phyloP scores from a whole-genome alignment of 2,113 vertebrate species.

The Elgaria multicarinata region DNA sequence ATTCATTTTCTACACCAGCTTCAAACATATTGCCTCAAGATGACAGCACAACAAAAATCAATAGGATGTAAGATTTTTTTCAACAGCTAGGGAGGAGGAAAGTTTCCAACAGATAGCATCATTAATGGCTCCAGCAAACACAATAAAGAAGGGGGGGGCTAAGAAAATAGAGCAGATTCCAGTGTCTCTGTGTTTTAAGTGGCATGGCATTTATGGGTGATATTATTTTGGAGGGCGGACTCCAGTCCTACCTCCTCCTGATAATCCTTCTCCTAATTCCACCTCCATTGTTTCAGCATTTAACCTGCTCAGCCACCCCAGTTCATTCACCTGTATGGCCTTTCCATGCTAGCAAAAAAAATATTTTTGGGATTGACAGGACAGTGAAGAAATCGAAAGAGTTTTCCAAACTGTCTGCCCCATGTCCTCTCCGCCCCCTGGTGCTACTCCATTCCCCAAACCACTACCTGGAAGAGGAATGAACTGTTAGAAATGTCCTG shows the following conservation, averaged over 20 bases:
- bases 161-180: not conserved
- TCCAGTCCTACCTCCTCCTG: not conserved
- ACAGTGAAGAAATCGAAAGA: not conserved
- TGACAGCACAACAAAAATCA: not conserved
- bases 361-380: not conserved
- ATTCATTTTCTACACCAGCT: constrained; percentile 10
- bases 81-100: not conserved
- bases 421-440: too few species aligned
- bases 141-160: not conserved
- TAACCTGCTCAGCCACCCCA: not conserved
- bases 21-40: not conserved
- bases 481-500: too few species aligned
- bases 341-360: not conserved
- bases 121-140: not conserved
- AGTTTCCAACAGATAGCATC: not conserved
- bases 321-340: not conserved
- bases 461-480: too few species aligned
- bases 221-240: not conserved
- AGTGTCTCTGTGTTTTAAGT: not conserved
- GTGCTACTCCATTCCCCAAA: too few species aligned
- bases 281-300: not conserved
- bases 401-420: too few species aligned
- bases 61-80: not conserved
- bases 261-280: not conserved
- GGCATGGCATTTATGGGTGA: not conserved